Evolutionary conservation across 2,888 invertebrate species (phyloP).

Genomic region (Cerastoderma edule): DNA sequence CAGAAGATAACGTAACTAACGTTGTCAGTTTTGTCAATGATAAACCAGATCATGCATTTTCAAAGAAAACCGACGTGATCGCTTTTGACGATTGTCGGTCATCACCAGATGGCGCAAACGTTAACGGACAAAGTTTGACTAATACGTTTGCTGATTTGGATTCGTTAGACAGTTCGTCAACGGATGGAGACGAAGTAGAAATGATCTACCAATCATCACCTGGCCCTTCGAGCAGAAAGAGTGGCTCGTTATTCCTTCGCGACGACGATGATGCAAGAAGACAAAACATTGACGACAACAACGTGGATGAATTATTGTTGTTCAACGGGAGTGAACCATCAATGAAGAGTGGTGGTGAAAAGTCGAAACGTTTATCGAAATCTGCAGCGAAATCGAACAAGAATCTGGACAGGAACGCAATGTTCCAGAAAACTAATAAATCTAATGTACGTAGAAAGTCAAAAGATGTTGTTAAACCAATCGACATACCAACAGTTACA

Average conservation of each 20-base stretch:
- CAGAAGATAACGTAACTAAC: no score
- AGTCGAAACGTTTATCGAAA: background rate
- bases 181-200: conserved; percentile 54
- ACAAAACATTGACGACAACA: background rate
- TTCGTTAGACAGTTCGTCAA: conserved; percentile 23
- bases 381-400: background rate
- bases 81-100: no score
- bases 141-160: no score
- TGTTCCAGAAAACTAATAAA: conserved; percentile 16
- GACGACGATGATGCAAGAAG: background rate
- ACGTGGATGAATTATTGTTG: background rate
- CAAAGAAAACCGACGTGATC: no score
- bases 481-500: background rate
- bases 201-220: conserved; percentile 52
- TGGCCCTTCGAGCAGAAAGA: background rate
- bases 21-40: no score
- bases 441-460: background rate
- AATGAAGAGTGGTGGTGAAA: conserved; percentile 7
- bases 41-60: no score
- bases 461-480: background rate
- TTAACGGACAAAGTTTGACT: no score
- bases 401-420: conserved; percentile 1
- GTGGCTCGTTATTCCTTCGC: background rate
- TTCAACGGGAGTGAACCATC: background rate
- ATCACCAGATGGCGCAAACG: no score